Evolutionary conservation across 2,888 invertebrate genomes (phyloP).

Genomic region (Darwinula stevensoni): DNA sequence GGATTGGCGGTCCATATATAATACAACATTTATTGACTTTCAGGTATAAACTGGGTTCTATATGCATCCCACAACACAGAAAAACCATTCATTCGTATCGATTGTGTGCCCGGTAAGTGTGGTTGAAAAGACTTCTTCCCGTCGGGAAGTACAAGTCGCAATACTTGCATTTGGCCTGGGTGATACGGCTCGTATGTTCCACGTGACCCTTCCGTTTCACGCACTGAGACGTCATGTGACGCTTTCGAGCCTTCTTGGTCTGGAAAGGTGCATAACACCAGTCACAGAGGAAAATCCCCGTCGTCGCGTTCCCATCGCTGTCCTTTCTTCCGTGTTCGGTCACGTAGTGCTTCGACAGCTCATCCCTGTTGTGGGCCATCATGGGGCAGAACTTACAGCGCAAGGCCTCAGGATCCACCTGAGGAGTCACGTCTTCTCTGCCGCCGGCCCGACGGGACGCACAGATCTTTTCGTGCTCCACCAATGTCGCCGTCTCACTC

Average conservation of each 20-base stretch:
- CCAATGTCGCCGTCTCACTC: neutral
- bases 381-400: neutral
- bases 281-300: neutral
- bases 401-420: neutral
- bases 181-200: no score
- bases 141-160: conserved; percentile 9
- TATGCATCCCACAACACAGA: no score
- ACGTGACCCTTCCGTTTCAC: no score
- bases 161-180: neutral
- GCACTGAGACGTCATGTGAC: neutral
- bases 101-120: neutral
- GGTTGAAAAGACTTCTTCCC: conserved; percentile 10
- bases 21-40: no score
- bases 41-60: no score
- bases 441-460: neutral
- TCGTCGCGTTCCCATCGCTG: neutral
- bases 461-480: neutral
- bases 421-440: neutral
- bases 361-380: neutral
- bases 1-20: no score
- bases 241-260: neutral
- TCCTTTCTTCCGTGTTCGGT: neutral
- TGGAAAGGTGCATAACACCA: neutral
- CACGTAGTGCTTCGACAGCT: neutral
- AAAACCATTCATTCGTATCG: neutral